Evolutionary conservation across 2,888 invertebrate genomes (phyloP).

Genomic region (Ennomos quercinarius): DNA sequence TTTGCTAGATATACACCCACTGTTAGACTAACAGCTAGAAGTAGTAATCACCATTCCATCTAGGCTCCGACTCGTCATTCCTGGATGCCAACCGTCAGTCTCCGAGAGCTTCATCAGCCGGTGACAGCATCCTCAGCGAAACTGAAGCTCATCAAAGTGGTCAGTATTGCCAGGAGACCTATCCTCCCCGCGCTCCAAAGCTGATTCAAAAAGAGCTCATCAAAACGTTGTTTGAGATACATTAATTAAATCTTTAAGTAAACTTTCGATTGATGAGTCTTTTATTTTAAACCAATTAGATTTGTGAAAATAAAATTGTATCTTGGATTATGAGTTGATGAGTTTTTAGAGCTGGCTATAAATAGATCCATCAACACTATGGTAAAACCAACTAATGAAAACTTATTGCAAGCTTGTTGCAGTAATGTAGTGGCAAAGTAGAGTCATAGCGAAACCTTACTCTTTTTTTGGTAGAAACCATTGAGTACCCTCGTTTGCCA

Average conservation of each 20-base stretch:
- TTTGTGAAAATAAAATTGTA: background rate
- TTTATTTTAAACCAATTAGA: too few species aligned
- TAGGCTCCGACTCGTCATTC: constrained; percentile 81
- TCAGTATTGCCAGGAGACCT: constrained; percentile 57
- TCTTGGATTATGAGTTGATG: constrained; percentile 1
- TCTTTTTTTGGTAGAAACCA: constrained; percentile 70
- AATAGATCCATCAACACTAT: constrained; percentile 12
- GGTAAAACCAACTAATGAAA: constrained; percentile 21
- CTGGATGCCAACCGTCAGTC: constrained; percentile 79
- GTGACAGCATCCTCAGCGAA: constrained; percentile 78
- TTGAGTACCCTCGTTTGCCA: constrained; percentile 73
- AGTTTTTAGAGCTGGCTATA: constrained; percentile 7
- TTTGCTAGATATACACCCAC: constrained; percentile 22
- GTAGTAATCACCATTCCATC: constrained; percentile 45
- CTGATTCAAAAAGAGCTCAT: constrained; percentile 2
- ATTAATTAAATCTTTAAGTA: background rate
- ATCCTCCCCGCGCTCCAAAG: background rate
- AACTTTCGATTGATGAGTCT: too few species aligned
- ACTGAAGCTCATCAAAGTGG: constrained; percentile 83
- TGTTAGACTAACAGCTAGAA: constrained; percentile 29
- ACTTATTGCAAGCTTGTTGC: constrained; percentile 64
- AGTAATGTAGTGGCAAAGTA: constrained; percentile 81
- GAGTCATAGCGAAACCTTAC: constrained; percentile 85
- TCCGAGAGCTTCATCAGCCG: constrained; percentile 78
- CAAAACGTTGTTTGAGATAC: background rate